phyloP scores from a whole-genome alignment of 2,797 vertebrate genomes.

The Melopsittacus undulatus region DNA sequence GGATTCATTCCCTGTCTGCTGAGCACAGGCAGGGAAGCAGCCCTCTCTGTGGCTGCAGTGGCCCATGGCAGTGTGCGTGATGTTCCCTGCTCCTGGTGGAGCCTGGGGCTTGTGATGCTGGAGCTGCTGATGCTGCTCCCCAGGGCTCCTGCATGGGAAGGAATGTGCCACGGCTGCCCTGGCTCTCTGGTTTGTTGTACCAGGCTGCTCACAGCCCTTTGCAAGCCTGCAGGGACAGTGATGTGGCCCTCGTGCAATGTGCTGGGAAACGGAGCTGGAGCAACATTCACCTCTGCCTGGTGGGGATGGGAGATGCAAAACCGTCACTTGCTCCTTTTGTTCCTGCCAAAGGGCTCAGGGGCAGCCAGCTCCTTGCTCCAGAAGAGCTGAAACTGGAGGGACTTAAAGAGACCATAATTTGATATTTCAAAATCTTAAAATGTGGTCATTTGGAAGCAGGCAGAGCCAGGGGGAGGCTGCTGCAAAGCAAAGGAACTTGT shows the following conservation, averaged over 20 bases:
- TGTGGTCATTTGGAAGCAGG: neutral
- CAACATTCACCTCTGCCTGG: neutral
- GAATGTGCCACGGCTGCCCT: neutral
- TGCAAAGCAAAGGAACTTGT: neutral
- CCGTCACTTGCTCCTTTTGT: neutral
- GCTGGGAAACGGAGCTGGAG: neutral
- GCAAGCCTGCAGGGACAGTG: neutral
- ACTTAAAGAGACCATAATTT: fast-evolving
- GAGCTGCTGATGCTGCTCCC: neutral
- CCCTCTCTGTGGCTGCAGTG: neutral
- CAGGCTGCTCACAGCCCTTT: neutral
- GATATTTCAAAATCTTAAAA: neutral
- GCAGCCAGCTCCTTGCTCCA: neutral
- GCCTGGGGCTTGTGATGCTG: neutral
- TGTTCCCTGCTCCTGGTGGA: fast-evolving
- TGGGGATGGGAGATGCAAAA: neutral
- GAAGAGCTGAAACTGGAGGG: neutral
- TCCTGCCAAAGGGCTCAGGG: neutral
- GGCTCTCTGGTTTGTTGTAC: fast-evolving
- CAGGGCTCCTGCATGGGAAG: neutral
- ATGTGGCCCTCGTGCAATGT: fast-evolving
- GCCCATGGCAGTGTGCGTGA: too few relatives aligned
- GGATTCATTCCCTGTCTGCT: neutral
- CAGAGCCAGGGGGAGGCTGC: neutral
- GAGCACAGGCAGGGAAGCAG: neutral